Evolutionary conservation across 2,888 invertebrate species (phyloP).

Genomic region (Osedax fenrisi): DNA sequence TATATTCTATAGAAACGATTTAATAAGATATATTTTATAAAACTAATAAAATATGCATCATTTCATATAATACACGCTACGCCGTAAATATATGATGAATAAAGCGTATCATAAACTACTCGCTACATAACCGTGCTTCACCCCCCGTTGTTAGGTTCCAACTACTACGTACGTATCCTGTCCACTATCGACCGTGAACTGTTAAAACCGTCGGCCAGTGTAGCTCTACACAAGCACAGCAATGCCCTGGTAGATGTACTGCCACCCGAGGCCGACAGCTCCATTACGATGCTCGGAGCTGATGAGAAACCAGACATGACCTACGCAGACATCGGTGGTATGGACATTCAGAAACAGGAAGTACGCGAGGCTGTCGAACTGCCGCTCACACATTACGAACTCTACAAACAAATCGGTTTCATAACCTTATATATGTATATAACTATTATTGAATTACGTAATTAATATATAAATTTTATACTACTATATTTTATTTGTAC

Average conservation of each 20-base stretch:
- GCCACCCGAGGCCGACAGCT: conserved; percentile 96
- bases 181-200: conserved; percentile 95
- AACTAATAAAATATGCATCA: no score
- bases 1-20: no score
- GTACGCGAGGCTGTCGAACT: conserved; percentile 95
- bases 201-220: conserved; percentile 91
- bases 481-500: no score
- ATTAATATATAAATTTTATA: no score
- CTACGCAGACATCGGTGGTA: conserved; percentile 94
- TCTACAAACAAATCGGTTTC: conserved; percentile 89
- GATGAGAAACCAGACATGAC: conserved; percentile 96
- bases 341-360: conserved; percentile 99
- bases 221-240: conserved; percentile 94
- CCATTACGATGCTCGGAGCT: conserved; percentile 91
- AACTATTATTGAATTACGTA: no score
- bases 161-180: conserved; percentile 93
- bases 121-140: no score
- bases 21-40: no score
- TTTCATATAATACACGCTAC: no score
- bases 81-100: no score
- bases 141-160: no score
- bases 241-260: conserved; percentile 98
- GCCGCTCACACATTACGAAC: conserved; percentile 90
- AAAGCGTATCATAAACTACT: no score
- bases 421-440: no score